Evolutionary conservation across 1,140 invertebrate genomes (phyloP).

Genomic region (Pseudobourletiella spinata): DNA sequence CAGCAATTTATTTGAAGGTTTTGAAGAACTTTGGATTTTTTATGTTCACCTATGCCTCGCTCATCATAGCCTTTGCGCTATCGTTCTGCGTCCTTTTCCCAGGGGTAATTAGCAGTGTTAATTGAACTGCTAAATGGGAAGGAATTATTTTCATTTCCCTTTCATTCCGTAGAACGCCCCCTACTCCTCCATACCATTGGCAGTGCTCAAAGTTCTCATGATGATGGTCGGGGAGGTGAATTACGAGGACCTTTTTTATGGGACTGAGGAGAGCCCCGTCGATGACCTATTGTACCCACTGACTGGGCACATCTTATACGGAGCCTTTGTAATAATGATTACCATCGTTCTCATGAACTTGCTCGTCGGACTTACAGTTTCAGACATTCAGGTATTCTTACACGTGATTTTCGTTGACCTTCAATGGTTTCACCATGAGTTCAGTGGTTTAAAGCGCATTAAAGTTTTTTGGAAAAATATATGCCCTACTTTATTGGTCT

Average conservation of each 20-base stretch:
- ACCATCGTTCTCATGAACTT: slow-evolving; percentile 77
- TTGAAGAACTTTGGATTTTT: slow-evolving; percentile 74
- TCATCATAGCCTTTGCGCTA: slow-evolving; percentile 66
- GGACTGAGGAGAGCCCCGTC: slow-evolving; percentile 34
- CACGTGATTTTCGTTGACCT: neutral
- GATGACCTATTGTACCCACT: slow-evolving; percentile 37
- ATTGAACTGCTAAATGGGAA: neutral
- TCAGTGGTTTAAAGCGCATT: neutral
- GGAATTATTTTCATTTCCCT: neutral
- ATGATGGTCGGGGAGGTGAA: slow-evolving; percentile 36
- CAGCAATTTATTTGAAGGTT: slow-evolving; percentile 18
- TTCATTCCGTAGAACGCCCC: slow-evolving; percentile 28
- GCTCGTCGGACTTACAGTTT: slow-evolving; percentile 72
- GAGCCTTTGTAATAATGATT: slow-evolving; percentile 67
- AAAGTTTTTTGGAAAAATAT: no score
- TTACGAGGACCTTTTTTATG: slow-evolving; percentile 33
- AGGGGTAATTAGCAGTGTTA: slow-evolving; percentile 23
- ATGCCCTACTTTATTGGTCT: no score
- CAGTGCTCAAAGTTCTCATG: slow-evolving; percentile 36
- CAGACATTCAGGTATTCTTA: slow-evolving; percentile 46
- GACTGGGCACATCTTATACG: slow-evolving; percentile 64
- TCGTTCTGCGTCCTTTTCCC: slow-evolving; percentile 70
- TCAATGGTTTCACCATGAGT: neutral
- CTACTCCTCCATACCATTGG: slow-evolving; percentile 33
- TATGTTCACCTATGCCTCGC: slow-evolving; percentile 64